These are phyloP conservation scores for Rhogogaster chlorosoma DNA, from an alignment of 2,888 invertebrate species.

Conservation along the genomic window DNA sequence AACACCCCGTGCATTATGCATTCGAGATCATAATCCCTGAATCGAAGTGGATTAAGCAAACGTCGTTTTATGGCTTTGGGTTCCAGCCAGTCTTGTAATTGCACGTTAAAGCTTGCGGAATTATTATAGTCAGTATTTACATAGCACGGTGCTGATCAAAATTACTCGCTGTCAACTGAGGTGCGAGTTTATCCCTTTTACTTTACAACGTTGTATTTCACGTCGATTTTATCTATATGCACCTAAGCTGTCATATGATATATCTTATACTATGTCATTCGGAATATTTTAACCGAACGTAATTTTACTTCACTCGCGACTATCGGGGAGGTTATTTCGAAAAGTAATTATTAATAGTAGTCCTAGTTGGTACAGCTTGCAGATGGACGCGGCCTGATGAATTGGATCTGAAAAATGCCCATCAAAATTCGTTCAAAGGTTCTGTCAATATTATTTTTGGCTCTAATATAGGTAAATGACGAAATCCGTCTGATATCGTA, in stretches of 20 bases:
- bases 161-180: not conserved
- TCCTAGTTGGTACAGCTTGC: not conserved
- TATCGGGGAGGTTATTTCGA: not conserved
- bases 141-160: not conserved
- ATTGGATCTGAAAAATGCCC: not conserved
- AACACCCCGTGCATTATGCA: not conserved
- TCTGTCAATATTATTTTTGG: not conserved
- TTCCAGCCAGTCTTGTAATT: conserved; percentile 25
- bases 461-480: conserved; percentile 24
- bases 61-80: conserved; percentile 9
- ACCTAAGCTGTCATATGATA: not conserved
- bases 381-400: not conserved
- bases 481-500: conserved; percentile 29
- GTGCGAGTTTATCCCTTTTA: conserved; percentile 15
- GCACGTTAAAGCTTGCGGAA: not conserved
- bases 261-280: not conserved
- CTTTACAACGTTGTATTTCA: conserved; percentile 28
- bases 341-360: not conserved
- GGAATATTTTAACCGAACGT: not conserved
- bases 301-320: not conserved
- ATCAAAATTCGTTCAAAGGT: conserved; percentile 21
- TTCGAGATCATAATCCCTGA: not conserved
- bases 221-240: not conserved
- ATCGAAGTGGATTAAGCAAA: conserved; percentile 10
- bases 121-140: conserved; percentile 7